A percentile compares a stretch with the other conserved stretches of the same genome.
These are phyloP conservation scores for Avahi laniger DNA, from an alignment of 2,797 vertebrate species.

Conservation along the genomic window DNA sequence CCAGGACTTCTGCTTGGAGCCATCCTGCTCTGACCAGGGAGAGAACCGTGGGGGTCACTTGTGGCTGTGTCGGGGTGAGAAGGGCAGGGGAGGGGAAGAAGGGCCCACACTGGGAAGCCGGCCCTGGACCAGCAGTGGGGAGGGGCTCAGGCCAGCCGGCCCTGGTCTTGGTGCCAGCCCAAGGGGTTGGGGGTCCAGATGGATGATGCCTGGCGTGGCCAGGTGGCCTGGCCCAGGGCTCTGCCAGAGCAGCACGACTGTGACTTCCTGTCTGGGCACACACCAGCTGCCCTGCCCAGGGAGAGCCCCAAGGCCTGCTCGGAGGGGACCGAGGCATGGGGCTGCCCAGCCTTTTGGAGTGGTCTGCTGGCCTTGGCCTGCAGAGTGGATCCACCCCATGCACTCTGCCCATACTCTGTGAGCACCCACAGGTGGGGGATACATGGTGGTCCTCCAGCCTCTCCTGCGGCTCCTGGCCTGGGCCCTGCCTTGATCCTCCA, in stretches of 20 bases:
- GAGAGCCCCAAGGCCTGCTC: not conserved
- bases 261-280: not conserved
- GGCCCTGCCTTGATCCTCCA: not conserved
- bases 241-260: not conserved
- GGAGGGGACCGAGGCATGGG: not conserved
- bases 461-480: not conserved
- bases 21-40: not conserved
- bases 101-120: not conserved
- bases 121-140: not conserved
- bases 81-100: not conserved
- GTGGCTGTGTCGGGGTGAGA: not conserved
- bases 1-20: not conserved
- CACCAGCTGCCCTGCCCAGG: constrained; percentile 14
- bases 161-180: not conserved
- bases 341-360: not conserved
- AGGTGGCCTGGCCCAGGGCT: not conserved
- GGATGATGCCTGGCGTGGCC: not conserved
- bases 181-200: constrained; percentile 49
- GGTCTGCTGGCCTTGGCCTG: not conserved
- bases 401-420: too few species aligned
- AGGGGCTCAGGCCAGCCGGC: not conserved
- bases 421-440: not conserved
- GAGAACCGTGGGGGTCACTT: not conserved
- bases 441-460: not conserved
- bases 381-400: not conserved